Evolutionary conservation across 2,888 invertebrate genomes (phyloP), one percentile per base, ranked within the genome.

Genomic region (Lysandra coridon): DNA sequence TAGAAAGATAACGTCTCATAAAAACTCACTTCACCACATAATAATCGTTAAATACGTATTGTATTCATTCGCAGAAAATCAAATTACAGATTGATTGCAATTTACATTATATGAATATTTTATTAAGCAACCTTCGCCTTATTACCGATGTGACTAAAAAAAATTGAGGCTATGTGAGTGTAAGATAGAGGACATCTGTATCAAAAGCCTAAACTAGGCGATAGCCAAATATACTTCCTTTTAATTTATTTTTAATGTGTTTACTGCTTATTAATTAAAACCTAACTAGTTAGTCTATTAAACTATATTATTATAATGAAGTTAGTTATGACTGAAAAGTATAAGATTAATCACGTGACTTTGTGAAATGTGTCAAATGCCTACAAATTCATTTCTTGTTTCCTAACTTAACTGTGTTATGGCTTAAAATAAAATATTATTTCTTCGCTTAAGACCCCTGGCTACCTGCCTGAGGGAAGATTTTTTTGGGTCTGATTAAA

Each of bases 61-160:
- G 69, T 69, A 69, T 69, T 69, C 69, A 33, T 69, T 69, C 69
- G 69, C 69, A 69, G 69, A 69, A 69, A 69, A 69, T 33, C 69
- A 33, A 69, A 69, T 69, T 69, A 69, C 69, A 69, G 69, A 37
- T 37, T 33, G 69, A 69, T 33, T 33, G 33, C 33, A 69, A 33
- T 69, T 69, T 64, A 23, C 30, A 64, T 62, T 62, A 62, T 10
- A 62, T 62, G 23, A 60, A 60, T 60, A 17, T 60, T 64, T 10
- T 30, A 33, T 64, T 69, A 1, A 33, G 69, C 69, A 69, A 33
- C 69, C 69, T 33, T 69, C 33, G 69, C 69, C 69, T 69, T 69
- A 69, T 33, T 69, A 62, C 23, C 23, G 23, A 49, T 49, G 49
- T 49, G 49, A 62, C 7, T 7, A 62, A 62, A 23, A 62, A 62